These are phyloP conservation scores for Tromatobia lineatoria DNA, from an alignment of 2,888 invertebrate species.

Conservation along the genomic window DNA sequence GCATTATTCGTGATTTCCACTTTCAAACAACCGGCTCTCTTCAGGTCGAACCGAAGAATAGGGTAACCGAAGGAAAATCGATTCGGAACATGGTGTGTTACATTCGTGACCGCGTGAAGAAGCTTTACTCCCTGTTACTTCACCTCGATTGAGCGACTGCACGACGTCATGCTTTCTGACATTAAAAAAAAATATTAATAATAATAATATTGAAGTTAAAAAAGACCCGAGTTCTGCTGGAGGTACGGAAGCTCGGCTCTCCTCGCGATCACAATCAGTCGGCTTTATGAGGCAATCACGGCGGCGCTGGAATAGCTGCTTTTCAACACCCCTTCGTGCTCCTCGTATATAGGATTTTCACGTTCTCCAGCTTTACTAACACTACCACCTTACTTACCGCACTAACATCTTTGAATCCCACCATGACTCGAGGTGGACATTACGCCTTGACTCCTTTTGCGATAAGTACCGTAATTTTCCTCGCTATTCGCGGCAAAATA, in stretches of 20 bases:
- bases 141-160: background rate
- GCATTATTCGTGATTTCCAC: slow-evolving; percentile 61
- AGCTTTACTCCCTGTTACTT: slow-evolving; percentile 33
- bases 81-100: background rate
- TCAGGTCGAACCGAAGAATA: background rate
- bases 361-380: background rate
- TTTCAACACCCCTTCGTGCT: slow-evolving; percentile 68
- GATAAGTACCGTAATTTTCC: slow-evolving; percentile 75
- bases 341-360: slow-evolving; percentile 6
- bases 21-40: slow-evolving; percentile 1
- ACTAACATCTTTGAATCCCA: slow-evolving; percentile 45
- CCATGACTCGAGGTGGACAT: slow-evolving; percentile 69
- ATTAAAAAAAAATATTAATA: slow-evolving; percentile 41
- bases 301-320: slow-evolving; percentile 66
- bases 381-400: slow-evolving; percentile 10
- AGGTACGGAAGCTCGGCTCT: slow-evolving; percentile 64
- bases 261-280: slow-evolving; percentile 75
- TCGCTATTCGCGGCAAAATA: slow-evolving; percentile 69
- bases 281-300: slow-evolving; percentile 78
- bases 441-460: slow-evolving; percentile 69
- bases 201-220: slow-evolving; percentile 60
- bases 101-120: slow-evolving; percentile 25
- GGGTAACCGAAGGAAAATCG: background rate
- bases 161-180: slow-evolving; percentile 20
- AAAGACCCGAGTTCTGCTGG: slow-evolving; percentile 62